phyloP scores from a whole-genome alignment of 2,888 invertebrate species.

The Muscina levida region DNA sequence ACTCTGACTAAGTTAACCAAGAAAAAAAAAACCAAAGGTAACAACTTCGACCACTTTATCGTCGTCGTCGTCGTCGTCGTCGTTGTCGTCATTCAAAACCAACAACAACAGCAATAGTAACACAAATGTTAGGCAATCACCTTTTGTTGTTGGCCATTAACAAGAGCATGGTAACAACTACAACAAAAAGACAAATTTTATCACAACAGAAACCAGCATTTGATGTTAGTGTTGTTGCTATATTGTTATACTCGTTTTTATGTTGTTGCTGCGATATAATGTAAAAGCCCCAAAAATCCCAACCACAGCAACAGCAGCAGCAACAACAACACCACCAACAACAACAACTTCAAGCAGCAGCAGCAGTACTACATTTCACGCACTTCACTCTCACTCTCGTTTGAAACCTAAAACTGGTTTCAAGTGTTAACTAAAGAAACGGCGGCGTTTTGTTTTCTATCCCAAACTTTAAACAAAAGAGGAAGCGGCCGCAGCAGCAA shows the following conservation, averaged over 20 bases:
- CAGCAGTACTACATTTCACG: slow-evolving; percentile 36
- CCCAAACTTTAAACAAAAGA: slow-evolving; percentile 43
- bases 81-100: slow-evolving; percentile 16
- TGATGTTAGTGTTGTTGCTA: too few relatives aligned
- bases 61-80: neutral
- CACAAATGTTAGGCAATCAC: slow-evolving; percentile 55
- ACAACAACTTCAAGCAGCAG: too few relatives aligned
- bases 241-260: too few relatives aligned
- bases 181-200: neutral
- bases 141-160: slow-evolving; percentile 27
- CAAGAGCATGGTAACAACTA: neutral
- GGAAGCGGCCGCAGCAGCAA: slow-evolving; percentile 41
- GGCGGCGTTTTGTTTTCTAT: neutral
- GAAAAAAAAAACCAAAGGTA: neutral
- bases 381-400: slow-evolving; percentile 58
- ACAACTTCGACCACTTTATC: slow-evolving; percentile 23
- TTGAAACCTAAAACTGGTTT: slow-evolving; percentile 53
- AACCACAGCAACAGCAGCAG: slow-evolving; percentile 13
- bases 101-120: slow-evolving; percentile 14
- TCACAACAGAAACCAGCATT: neutral
- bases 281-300: neutral
- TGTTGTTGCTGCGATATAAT: too few relatives aligned
- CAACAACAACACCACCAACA: slow-evolving; percentile 10
- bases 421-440: neutral
- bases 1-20: slow-evolving; percentile 11